Conservation (phyloP, 2,888 invertebrate species). For the Drosophila mercatorum region DNA sequence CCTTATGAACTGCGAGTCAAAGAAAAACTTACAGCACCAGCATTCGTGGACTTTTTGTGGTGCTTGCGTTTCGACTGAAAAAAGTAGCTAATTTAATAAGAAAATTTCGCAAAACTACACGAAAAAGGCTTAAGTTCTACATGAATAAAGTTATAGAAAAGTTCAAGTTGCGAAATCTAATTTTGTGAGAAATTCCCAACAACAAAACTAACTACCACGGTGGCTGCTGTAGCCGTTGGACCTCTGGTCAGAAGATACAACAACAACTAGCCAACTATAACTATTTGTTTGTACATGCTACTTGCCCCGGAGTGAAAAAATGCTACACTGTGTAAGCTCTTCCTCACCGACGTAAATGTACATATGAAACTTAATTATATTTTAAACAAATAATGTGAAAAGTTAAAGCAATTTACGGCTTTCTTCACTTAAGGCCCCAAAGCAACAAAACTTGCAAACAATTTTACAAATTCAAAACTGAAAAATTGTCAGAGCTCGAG, state of each 20-base stretch:
- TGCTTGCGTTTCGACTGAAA: conserved; percentile 54
- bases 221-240: conserved; percentile 13
- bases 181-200: conserved; percentile 55
- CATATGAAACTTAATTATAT: conserved; percentile 54
- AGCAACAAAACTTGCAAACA: conserved; percentile 30
- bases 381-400: conserved; percentile 59
- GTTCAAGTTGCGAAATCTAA: conserved; percentile 71
- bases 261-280: neutral
- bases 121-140: conserved; percentile 77
- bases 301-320: neutral
- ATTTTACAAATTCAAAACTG: neutral
- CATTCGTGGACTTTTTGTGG: conserved; percentile 46
- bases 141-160: conserved; percentile 76
- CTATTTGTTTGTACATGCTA: conserved; percentile 14
- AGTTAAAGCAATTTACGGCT: conserved; percentile 52
- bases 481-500: neutral
- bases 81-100: conserved; percentile 77
- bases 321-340: conserved; percentile 6
- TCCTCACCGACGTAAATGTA: conserved; percentile 4
- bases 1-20: conserved; percentile 49
- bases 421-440: conserved; percentile 39
- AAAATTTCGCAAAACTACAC: conserved; percentile 64
- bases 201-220: conserved; percentile 40
- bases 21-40: conserved; percentile 29
- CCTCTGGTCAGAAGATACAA: conserved; percentile 17